Evolutionary conservation across 2,888 invertebrate species (phyloP).

Genomic region (Keiferia lycopersicella): DNA sequence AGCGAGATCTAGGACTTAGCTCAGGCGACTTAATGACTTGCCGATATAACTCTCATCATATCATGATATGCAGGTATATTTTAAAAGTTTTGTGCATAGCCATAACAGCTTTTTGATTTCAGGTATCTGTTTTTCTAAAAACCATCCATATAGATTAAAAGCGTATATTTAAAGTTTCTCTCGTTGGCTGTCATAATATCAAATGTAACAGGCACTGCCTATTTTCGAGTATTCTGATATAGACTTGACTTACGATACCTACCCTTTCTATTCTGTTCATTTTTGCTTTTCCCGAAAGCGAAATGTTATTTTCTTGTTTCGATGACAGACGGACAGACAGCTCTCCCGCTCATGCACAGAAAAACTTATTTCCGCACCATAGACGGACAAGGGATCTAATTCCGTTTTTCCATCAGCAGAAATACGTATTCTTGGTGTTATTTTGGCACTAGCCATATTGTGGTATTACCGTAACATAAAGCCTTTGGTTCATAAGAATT

Average conservation of each 20-base stretch:
- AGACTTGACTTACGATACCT: not conserved
- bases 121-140: too few relatives aligned
- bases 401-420: constrained; percentile 2
- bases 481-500: too few relatives aligned
- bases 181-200: too few relatives aligned
- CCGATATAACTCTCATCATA: too few relatives aligned
- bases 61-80: too few relatives aligned
- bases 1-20: too few relatives aligned
- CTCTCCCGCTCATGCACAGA: not conserved
- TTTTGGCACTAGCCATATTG: not conserved
- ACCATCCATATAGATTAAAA: too few relatives aligned
- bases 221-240: not conserved
- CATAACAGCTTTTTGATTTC: too few relatives aligned
- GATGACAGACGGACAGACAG: not conserved
- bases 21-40: too few relatives aligned
- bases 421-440: not conserved
- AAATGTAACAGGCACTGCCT: too few relatives aligned
- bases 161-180: too few relatives aligned
- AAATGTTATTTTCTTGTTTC: constrained; percentile 14
- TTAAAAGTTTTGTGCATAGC: too few relatives aligned
- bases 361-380: constrained; percentile 17
- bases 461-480: not conserved
- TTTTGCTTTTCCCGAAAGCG: not conserved
- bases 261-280: not conserved
- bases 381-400: constrained; percentile 6